phyloP scores from a whole-genome alignment of 2,113 vertebrate species.

The Anarhynchus alexandrinus region DNA sequence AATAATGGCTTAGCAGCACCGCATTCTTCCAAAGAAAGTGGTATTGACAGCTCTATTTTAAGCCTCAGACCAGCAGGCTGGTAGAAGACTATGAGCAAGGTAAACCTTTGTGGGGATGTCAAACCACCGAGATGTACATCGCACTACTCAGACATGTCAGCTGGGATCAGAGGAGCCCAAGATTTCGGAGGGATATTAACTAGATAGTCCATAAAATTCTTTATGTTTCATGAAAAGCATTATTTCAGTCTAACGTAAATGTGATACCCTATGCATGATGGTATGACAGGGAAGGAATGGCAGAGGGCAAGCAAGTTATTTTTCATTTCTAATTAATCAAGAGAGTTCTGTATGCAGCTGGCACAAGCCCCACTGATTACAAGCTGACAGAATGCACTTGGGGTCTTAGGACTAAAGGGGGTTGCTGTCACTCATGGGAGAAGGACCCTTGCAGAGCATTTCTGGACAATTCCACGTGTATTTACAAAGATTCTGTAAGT shows the following conservation, averaged over 20 bases:
- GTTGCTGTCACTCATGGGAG: neutral
- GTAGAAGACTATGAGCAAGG: neutral
- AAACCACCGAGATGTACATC: neutral
- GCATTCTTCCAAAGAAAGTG: conserved; percentile 31
- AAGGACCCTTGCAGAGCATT: neutral
- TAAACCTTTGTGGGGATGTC: neutral
- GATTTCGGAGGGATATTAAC: neutral
- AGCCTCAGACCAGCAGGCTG: conserved; percentile 1
- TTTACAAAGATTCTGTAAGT: neutral
- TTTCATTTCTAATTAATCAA: neutral
- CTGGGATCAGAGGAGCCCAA: neutral
- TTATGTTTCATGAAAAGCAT: neutral
- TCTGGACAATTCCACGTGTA: neutral
- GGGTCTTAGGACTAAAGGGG: neutral
- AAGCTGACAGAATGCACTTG: neutral
- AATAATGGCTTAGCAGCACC: conserved; percentile 2
- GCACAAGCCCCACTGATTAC: neutral
- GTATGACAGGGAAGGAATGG: neutral
- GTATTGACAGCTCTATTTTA: conserved; percentile 62
- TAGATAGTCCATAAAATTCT: neutral
- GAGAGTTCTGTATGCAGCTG: neutral
- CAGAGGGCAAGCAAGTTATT: neutral
- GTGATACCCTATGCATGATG: neutral
- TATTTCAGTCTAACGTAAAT: neutral
- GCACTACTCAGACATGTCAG: neutral